These are phyloP conservation scores for Myotis pilosus DNA, from an alignment of 2,797 vertebrate species.

Conservation along the genomic window DNA sequence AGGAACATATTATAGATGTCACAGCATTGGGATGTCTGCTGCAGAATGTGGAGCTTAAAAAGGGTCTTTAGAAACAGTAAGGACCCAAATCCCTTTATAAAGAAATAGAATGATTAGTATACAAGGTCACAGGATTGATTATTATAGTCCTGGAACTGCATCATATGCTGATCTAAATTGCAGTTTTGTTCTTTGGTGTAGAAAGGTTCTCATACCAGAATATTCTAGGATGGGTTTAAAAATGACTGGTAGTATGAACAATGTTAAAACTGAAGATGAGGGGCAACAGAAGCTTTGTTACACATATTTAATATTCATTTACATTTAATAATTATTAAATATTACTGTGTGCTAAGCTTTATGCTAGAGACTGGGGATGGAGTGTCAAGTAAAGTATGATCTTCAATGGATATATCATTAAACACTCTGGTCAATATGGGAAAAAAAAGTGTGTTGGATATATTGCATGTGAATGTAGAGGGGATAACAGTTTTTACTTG, in stretches of 20 bases:
- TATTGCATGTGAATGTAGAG: not conserved
- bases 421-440: not conserved
- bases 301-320: not conserved
- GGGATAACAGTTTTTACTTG: not conserved
- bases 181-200: not conserved
- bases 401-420: not conserved
- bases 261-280: not conserved
- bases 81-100: not conserved
- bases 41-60: not conserved
- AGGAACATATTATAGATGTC: not conserved
- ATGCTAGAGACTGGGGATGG: not conserved
- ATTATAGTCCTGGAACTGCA: not conserved
- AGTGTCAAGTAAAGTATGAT: not conserved
- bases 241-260: slow-evolving; percentile 2
- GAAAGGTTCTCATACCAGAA: not conserved
- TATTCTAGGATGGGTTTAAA: slow-evolving; percentile 31
- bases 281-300: not conserved
- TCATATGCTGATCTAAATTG: not conserved
- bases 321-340: not conserved
- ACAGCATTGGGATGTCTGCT: not conserved
- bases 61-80: not conserved
- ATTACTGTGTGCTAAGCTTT: not conserved
- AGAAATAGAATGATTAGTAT: not conserved
- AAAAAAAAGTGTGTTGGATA: not conserved
- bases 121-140: not conserved